Percentiles rank a stretch among this genome's conserved stretches.
phyloP scores from a whole-genome alignment of 2,113 vertebrate genomes.

The Hiodon alosoides region DNA sequence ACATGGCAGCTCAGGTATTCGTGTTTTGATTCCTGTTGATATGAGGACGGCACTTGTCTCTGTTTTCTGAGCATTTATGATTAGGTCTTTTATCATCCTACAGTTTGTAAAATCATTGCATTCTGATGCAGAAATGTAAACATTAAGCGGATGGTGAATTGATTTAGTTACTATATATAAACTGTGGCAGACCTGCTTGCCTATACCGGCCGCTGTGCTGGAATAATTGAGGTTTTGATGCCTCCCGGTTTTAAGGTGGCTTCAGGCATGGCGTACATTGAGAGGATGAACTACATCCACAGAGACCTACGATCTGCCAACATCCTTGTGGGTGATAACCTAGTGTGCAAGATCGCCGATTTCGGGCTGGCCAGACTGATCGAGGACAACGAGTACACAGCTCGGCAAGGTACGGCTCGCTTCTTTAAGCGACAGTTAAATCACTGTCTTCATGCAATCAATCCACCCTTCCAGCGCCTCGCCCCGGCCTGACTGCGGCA shows the following conservation, averaged over 20 bases:
- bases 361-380: conserved; percentile 94
- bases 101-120: neutral
- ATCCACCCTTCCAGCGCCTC: neutral
- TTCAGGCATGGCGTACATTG: conserved; percentile 95
- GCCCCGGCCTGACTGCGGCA: neutral
- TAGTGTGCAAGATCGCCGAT: conserved; percentile 97
- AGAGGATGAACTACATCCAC: conserved; percentile 99
- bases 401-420: conserved; percentile 80
- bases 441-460: neutral
- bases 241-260: conserved; percentile 69
- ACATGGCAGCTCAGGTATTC: conserved; percentile 95
- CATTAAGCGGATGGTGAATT: conserved; percentile 5
- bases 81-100: neutral
- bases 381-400: conserved; percentile 98
- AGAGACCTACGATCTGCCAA: conserved; percentile 94
- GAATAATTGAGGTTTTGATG: neutral
- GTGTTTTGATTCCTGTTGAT: too few species aligned
- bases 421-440: too few species aligned
- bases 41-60: neutral
- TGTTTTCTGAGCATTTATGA: neutral
- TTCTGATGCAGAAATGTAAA: neutral
- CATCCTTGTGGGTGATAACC: conserved; percentile 91
- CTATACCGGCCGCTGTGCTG: neutral
- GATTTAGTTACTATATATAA: too few species aligned
- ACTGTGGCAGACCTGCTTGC: neutral